Evolutionary conservation across 2,113 vertebrate genomes (phyloP), one percentile per base, ranked within the genome.

Genomic region (Symphodus melops): DNA sequence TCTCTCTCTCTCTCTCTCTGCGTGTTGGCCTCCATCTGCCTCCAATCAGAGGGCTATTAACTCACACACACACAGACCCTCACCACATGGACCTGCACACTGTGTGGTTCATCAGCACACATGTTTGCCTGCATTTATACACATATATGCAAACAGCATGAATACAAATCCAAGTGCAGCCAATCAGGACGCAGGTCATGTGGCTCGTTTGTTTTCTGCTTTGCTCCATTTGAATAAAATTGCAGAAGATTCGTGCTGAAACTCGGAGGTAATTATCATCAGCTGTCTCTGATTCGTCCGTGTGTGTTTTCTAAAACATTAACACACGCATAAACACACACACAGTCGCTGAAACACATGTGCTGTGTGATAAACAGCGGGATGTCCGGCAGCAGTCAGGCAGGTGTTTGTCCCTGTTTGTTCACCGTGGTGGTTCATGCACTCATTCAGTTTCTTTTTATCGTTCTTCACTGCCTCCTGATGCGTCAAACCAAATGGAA

Each of bases 11-110:
- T 75, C 48, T 61, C 81, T 85, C 25, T 83, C 83, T 88, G 79
- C 75, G 57, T 90, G 88, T 88, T 72, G 66, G 72, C 68, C 69
- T 86, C 78, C 90, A 91, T 91, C 91, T 93, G 91, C 85, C 75
- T 93, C 75, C 81, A 87, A 89, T 92, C 90, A 86, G 74, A 75
- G 77, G 3, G 82, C 90, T 84, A 85, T 91, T 89, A 91, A 88
- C 88, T 80, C 23, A 77, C 77, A 75, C 56, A 72, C 66, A 82
- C 71, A 86, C 84, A 76, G 44, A 79, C 82, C 82, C 86, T 81
- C 87, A 85, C 74, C 89, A 89, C 83, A 85, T 86, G 83, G 76
- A 80, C 57, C 66, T 79, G 57, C 74, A 75, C 71, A 80, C 57
- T 75, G 76, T 86, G 82, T 83, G 83, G 78, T 83, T 88, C 77